phyloP scores from a whole-genome alignment of 2,888 invertebrate species.

The Conchocele bisecta region DNA sequence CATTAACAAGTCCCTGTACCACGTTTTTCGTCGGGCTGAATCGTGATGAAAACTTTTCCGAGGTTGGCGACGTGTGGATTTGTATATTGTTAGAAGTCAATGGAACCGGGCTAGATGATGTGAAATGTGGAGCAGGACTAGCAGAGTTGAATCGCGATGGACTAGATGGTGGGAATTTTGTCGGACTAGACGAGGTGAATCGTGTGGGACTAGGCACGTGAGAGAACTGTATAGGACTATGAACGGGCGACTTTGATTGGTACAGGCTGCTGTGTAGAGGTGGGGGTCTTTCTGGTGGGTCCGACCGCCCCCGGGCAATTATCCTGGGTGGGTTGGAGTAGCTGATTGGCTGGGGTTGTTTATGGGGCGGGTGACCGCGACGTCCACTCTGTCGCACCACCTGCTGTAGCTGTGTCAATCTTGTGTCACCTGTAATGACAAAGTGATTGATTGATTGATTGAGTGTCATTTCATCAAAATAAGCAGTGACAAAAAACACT shows the following conservation, averaged over 20 bases:
- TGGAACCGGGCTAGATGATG: not conserved
- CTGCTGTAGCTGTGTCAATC: conserved; percentile 45
- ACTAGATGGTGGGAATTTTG: conserved; percentile 20
- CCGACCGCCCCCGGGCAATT: conserved; percentile 31
- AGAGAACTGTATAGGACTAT: conserved; percentile 32
- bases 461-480: too few species aligned
- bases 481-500: too few species aligned
- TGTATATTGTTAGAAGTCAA: too few species aligned
- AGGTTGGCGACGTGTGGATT: conserved; percentile 42
- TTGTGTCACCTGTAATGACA: conserved; percentile 47
- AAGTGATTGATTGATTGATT: not conserved
- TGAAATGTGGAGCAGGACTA: too few species aligned
- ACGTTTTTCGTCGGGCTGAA: conserved; percentile 54
- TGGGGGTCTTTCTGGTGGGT: conserved; percentile 51
- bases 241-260: conserved; percentile 45
- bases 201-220: conserved; percentile 41
- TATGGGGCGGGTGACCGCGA: conserved; percentile 46
- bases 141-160: conserved; percentile 2
- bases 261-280: conserved; percentile 48
- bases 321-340: conserved; percentile 47
- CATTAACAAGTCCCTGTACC: conserved; percentile 56
- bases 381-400: conserved; percentile 53
- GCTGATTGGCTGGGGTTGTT: conserved; percentile 10
- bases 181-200: conserved; percentile 51
- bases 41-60: conserved; percentile 3